These are phyloP conservation scores for Chaetorhynchus papuensis DNA, from an alignment of 2,113 vertebrate species.

Conservation along the genomic window DNA sequence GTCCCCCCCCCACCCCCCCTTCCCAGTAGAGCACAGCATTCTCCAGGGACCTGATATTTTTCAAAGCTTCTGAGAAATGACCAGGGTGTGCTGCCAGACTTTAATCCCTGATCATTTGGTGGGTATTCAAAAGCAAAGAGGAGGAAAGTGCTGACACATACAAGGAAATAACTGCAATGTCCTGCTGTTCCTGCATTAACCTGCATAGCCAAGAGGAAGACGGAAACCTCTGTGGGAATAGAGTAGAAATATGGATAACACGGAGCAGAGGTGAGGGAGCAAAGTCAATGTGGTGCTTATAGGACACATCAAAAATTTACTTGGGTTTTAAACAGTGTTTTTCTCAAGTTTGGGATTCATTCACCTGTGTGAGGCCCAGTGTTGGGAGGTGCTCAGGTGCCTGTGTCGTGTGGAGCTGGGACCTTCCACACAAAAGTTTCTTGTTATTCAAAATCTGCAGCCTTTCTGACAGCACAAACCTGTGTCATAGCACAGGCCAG, in stretches of 20 bases:
- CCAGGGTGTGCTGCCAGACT: neutral
- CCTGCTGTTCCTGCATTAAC: neutral
- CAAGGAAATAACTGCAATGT: neutral
- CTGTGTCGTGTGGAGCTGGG: neutral
- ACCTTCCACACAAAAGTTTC: neutral
- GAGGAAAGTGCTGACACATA: neutral
- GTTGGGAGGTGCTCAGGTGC: neutral
- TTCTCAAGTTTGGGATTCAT: neutral
- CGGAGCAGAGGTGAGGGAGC: neutral
- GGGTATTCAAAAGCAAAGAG: neutral
- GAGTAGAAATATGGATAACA: neutral
- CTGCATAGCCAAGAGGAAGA: neutral
- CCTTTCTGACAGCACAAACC: neutral
- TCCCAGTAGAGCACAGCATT: neutral
- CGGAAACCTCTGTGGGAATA: neutral
- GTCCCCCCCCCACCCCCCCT: neutral
- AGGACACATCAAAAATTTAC: accelerated
- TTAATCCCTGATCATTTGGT: neutral
- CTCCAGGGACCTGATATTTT: neutral
- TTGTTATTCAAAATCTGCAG: neutral
- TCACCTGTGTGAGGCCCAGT: neutral
- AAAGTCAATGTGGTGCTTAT: neutral
- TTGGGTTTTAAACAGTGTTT: neutral
- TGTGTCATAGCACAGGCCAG: neutral
- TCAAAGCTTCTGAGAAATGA: neutral